Evolutionary conservation across 2,797 vertebrate species (phyloP).

Genomic region (Acanthornis magna): DNA sequence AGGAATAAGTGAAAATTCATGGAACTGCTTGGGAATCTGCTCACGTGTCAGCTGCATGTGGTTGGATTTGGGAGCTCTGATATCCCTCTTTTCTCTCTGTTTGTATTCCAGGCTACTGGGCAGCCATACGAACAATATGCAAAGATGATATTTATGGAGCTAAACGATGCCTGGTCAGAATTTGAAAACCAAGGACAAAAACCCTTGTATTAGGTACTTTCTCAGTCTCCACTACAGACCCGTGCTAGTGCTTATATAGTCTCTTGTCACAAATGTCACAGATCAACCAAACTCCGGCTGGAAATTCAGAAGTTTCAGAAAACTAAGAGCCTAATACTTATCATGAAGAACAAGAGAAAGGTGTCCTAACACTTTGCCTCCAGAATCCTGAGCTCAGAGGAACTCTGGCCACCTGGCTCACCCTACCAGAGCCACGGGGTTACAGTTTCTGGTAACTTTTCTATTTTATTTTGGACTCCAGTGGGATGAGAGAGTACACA

Average conservation of each 20-base stretch:
- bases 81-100: constrained; percentile 31
- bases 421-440: not conserved
- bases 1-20: not conserved
- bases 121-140: constrained; percentile 99
- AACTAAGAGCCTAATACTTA: constrained; percentile 65
- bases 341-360: constrained; percentile 40
- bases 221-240: constrained; percentile 68
- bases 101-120: constrained; percentile 87
- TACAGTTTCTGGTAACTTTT: constrained; percentile 38
- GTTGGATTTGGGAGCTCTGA: not conserved
- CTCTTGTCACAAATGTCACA: constrained; percentile 71
- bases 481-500: not conserved
- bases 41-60: not conserved
- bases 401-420: constrained; percentile 35
- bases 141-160: constrained; percentile 99
- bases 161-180: constrained; percentile 99
- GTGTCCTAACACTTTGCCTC: constrained; percentile 34
- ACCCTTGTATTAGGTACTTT: constrained; percentile 85
- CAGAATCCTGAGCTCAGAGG: constrained; percentile 47
- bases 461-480: constrained; percentile 15
- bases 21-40: not conserved
- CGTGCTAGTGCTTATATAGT: constrained; percentile 71
- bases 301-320: constrained; percentile 50
- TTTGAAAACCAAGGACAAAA: constrained; percentile 99
- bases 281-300: constrained; percentile 67